Base-by-base conservation (phyloP, 2,113 vertebrate species). In the Gymnogyps californianus region DNA sequence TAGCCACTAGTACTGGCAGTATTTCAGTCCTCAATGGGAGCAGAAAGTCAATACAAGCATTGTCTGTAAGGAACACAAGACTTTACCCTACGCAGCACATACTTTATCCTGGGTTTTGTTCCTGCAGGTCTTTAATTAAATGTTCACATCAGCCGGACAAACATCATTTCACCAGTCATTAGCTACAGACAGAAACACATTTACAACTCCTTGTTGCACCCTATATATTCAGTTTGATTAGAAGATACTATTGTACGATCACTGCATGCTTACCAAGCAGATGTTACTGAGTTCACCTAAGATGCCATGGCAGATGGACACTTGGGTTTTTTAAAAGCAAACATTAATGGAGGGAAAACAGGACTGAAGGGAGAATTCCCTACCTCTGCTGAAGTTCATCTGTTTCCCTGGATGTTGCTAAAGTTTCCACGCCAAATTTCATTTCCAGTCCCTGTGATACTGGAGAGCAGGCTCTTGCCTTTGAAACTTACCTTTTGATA, bases 121-220 rank as follows among this genome's bases (percentile, higher is more conserved):
- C 77, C 57, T 88, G 44, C 42, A 62, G 55, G 67, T 69, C 81
- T 87, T 91, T 76, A 80, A 92, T 90, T 83, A 80, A 94, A 67
- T 66, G 36, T 52, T 87, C 66, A 52, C 61, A 66, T 87, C 71
- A 86, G 38, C 3, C 57, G 86, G 69, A 69, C 64, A 94, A 77
- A 90, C 70, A 52, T 42, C 1, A 86, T 94, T 96, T 83, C 71
- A 80, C 22, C 70, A 67, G n/a, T 86, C 84, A 78, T 96, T 91
- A 94, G 38, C 74, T 86, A 72, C 59, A 93, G 94, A 86, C 22
- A 91, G 75, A 95, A 93, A 54, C 58, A 72, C 24, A 66, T 89
- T 58, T 54, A 47, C 36, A 83, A 67, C 11, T 75, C 65, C 76
- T 65, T 13, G 14, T 49, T 75, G 54, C 40, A 47, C 25, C 22